Evolutionary conservation across 2,113 vertebrate species (phyloP).

Genomic region (Neoarius graeffei): DNA sequence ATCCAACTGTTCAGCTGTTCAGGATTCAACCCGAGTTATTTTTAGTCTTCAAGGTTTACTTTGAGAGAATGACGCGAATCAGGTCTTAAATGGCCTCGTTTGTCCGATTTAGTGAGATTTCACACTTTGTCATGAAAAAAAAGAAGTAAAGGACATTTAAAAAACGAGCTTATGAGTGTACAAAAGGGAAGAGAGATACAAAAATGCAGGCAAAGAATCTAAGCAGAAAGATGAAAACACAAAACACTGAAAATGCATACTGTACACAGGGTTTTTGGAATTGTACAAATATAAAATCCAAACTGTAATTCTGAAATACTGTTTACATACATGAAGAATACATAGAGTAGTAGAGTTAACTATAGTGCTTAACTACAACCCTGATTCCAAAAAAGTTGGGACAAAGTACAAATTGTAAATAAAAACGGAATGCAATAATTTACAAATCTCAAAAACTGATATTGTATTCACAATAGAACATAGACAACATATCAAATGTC

Average conservation of each 20-base stretch:
- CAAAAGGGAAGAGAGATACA: too few relatives aligned
- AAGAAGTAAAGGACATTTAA: not conserved
- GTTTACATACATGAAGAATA: not conserved
- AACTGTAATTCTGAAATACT: not conserved
- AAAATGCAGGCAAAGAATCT: not conserved
- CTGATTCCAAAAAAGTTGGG: too few relatives aligned
- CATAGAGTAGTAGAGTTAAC: too few relatives aligned
- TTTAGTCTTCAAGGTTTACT: slow-evolving; percentile 41
- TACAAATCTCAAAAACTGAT: too few relatives aligned
- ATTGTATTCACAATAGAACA: too few relatives aligned
- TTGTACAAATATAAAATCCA: not conserved
- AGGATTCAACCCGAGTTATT: slow-evolving; percentile 38
- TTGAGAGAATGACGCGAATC: slow-evolving; percentile 32
- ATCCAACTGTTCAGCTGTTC: not conserved
- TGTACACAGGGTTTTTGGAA: not conserved
- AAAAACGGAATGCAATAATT: too few relatives aligned
- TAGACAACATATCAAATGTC: too few relatives aligned
- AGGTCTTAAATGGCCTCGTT: slow-evolving; percentile 21
- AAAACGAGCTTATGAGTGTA: not conserved
- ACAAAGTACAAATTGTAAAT: too few relatives aligned
- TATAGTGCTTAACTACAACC: not conserved
- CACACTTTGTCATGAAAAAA: not conserved
- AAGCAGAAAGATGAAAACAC: not conserved
- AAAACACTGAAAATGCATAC: not conserved
- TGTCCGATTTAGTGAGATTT: not conserved